Percentiles rank a stretch among this genome's conserved stretches.
phyloP scores from a whole-genome alignment of 2,888 invertebrate genomes.

The Choreutis nemorana region DNA sequence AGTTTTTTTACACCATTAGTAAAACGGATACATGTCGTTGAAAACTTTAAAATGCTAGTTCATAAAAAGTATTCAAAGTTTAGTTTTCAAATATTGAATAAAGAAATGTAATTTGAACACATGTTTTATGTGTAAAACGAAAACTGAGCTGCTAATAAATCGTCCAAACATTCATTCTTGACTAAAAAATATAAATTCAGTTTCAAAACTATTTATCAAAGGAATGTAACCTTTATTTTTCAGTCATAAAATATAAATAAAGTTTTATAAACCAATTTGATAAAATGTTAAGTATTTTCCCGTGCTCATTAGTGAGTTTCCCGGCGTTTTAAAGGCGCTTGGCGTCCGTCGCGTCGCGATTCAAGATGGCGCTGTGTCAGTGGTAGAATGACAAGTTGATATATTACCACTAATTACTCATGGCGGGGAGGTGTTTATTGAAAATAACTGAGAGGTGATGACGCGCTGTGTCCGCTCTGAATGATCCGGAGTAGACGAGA shows the following conservation, averaged over 20 bases:
- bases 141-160: no score
- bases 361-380: conserved; percentile 22
- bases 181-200: conserved; percentile 10
- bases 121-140: no score
- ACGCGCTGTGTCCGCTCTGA: conserved; percentile 38
- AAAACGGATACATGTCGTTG: no score
- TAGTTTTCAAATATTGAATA: no score
- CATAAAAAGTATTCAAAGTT: no score
- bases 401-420: conserved; percentile 60
- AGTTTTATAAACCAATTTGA: conserved; percentile 4
- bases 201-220: conserved; percentile 5
- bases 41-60: no score
- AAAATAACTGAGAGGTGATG: conserved; percentile 51
- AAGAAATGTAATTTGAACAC: no score
- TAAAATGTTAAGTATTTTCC: conserved; percentile 25
- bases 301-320: conserved; percentile 40
- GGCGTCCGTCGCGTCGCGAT: conserved; percentile 17
- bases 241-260: conserved; percentile 3
- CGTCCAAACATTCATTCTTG: conserved; percentile 18
- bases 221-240: conserved; percentile 13
- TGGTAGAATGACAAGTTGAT: conserved; percentile 47
- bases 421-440: conserved; percentile 53
- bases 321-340: conserved; percentile 17
- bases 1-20: no score
- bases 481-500: conserved; percentile 11